Evolutionary conservation across 2,888 invertebrate species (phyloP), one percentile per base, ranked within the genome.

Genomic region (Cephus pulcher): DNA sequence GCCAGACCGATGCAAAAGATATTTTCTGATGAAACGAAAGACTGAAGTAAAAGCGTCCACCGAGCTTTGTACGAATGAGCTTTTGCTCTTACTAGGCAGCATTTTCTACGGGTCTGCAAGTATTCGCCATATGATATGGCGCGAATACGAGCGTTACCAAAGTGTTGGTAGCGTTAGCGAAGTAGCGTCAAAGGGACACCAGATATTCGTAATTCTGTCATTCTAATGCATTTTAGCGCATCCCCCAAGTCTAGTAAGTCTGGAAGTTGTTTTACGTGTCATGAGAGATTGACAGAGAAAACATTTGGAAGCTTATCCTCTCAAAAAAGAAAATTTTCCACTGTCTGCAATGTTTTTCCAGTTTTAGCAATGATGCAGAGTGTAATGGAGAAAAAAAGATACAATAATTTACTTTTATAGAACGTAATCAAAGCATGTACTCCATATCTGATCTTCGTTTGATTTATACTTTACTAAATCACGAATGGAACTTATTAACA

Each of bases 401-500:
- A 56, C 9, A 9, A 40, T 40, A 15, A 56, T 56, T 56, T 9
- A 9, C 23, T 56, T 23, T 56, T 56, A 33, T 71, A 71, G 71
- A 33, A 71, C 9, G 12, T 15, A 71, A 34, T 71, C 33, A 34
- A 71, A 71, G 32, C 32, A 83, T 83, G 83, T 74, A 75, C 40
- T 78, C 77, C 15, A 30, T 83, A 12, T 70, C 75, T 73, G 79
- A 80, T 30, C 15, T 82, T 34, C 74, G 76, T 75, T 73, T 70
- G 32, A 32, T 83, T 1, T 83, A 81, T 30, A 78, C 81, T 77
- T 80, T 83, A n/a, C 73, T 82, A 75, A 80, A 73, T 34, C 40
- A 82, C 76, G 78, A 82, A 30, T 84, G 82, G 84, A 80, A 73
- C 68, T 79, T 73, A 33, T 34, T 82, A 32, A 78, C 82, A 68